Evolutionary conservation across 2,888 invertebrate species (phyloP).

Genomic region (Sturmia bella): DNA sequence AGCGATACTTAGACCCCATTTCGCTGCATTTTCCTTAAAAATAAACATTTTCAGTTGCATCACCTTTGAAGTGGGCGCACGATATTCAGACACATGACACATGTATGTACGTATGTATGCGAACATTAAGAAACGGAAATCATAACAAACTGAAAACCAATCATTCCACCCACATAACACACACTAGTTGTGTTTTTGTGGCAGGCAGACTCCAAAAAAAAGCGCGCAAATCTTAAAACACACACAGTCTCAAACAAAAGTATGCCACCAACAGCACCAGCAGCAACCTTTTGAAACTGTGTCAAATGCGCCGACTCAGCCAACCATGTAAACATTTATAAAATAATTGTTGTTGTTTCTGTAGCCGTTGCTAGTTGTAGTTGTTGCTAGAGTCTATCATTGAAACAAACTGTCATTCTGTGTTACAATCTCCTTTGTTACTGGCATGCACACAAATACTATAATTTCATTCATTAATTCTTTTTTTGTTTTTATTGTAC

Average conservation of each 20-base stretch:
- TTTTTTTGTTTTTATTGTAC: slow-evolving; percentile 2
- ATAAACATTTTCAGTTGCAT: too few species aligned
- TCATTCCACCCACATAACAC: slow-evolving; percentile 53
- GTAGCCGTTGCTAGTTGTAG: too few species aligned
- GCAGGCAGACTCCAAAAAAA: slow-evolving; percentile 41
- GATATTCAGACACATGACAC: too few species aligned
- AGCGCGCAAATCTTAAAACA: slow-evolving; percentile 6
- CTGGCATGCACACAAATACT: slow-evolving; percentile 15
- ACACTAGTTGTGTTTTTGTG: slow-evolving; percentile 45
- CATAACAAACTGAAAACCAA: slow-evolving; percentile 45
- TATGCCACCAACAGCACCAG: background rate
- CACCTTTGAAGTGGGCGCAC: too few species aligned
- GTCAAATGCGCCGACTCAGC: slow-evolving; percentile 67
- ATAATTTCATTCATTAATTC: slow-evolving; percentile 14
- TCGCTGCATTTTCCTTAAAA: too few species aligned
- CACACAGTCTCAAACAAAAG: slow-evolving; percentile 3
- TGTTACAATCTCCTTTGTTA: background rate
- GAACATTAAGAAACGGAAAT: slow-evolving; percentile 50
- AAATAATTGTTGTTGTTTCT: slow-evolving; percentile 23
- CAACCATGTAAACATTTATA: slow-evolving; percentile 58
- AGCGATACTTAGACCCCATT: too few species aligned
- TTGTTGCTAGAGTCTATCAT: background rate
- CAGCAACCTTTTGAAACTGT: slow-evolving; percentile 56
- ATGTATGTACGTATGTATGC: too few species aligned
- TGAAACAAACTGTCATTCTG: slow-evolving; percentile 33